Base-by-base conservation (phyloP, 2,113 vertebrate genomes). In the Lepisosteus oculatus region DNA sequence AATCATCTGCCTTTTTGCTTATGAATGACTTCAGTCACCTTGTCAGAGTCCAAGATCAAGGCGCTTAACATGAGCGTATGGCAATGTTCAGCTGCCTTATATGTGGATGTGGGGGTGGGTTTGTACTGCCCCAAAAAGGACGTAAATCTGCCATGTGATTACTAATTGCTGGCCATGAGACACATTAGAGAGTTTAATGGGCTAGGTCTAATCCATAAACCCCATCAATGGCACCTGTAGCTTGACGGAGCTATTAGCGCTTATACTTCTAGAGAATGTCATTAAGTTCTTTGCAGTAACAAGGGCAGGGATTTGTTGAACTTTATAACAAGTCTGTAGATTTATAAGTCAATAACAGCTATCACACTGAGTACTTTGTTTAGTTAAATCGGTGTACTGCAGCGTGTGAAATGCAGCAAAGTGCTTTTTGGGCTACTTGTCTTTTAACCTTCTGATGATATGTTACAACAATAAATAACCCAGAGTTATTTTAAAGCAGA, bases 1-100 rank as follows among this genome's bases (percentile, higher is more conserved):
- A 81, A 78, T 81, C 61, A 80, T 78, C 72, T 45, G 66, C 69
- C 45, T 55, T 55, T 62, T 55, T 55, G 15, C 41, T 61, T 17
- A 41, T 43, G 8, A 68, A 42, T 44, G 72, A 61, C 29, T 69
- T 66, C 17, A 29, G 45, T 57, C 6, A 41, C 61, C 61, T 43
- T 8, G 57, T 42, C 73, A 61, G 14, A 17, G 41, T 43, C 55
- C 65, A 62, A 14, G 61, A 62, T 47, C 55, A 45, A 13, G 17
- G 44, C 43, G 45, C 69, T 15, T 14, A 67, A 62, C 13, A 43
- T 43, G 54, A 67, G 57, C 65, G 62, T 61, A 43, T 17, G 57
- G 9, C 54, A n/a, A 42, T 67, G 65, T 65, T 11, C 44, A 41
- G 55, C 68, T 15, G 51, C 57, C 44, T 42, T 8, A 8, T 12